A percentile compares a stretch with the other conserved stretches of the same genome.
Conservation (phyloP, 2,797 vertebrate species). For the Phrynocephalus guinanensis region DNA sequence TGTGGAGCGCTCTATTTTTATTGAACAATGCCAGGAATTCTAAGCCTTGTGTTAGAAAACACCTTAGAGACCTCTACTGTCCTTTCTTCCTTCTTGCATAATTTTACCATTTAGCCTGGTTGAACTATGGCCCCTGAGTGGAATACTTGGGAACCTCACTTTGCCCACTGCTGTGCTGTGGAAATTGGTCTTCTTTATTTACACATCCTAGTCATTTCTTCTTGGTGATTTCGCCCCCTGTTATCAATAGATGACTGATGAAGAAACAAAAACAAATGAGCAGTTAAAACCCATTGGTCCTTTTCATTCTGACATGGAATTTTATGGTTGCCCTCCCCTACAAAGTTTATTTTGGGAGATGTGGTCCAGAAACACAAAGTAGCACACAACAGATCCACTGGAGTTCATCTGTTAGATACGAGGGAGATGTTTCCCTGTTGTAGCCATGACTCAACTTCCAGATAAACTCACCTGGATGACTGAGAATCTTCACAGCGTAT, state of each 20-base stretch:
- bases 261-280: background rate
- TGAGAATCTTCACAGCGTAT: no score
- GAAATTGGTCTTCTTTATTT: background rate
- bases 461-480: no score
- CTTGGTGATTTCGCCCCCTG: background rate
- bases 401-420: background rate
- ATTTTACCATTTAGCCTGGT: slow-evolving; percentile 5
- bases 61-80: background rate
- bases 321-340: no score
- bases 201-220: background rate
- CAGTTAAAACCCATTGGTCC: background rate
- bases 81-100: background rate
- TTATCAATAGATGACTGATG: background rate
- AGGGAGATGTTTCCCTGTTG: background rate
- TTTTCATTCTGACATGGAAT: background rate
- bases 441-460: no score
- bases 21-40: background rate
- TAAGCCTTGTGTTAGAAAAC: background rate
- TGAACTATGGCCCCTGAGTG: background rate
- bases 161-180: background rate
- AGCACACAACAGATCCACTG: background rate
- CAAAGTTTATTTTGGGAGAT: no score
- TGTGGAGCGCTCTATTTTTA: background rate
- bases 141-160: background rate
- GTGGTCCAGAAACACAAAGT: no score